Percentiles rank a stretch among this genome's conserved stretches.
phyloP scores from a whole-genome alignment of 1,140 invertebrate species.

The Heliconius nattereri region DNA sequence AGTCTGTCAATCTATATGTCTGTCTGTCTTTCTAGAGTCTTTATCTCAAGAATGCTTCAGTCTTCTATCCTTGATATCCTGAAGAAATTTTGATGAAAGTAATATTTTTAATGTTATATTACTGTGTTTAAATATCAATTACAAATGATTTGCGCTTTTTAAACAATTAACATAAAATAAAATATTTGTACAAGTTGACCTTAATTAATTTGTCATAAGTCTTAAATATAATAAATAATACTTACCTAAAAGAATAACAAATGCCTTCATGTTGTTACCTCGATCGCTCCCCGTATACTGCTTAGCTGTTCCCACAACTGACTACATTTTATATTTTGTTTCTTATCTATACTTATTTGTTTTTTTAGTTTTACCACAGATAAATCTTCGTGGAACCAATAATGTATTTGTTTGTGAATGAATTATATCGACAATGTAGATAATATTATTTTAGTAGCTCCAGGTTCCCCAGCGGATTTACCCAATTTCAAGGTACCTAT shows the following conservation, averaged over 20 bases:
- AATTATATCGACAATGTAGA: background rate
- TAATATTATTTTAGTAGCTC: too few relatives aligned
- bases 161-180: background rate
- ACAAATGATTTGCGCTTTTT: too few relatives aligned
- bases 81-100: too few relatives aligned
- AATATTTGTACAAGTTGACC: background rate
- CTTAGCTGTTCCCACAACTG: background rate
- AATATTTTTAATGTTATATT: too few relatives aligned
- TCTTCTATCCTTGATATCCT: too few relatives aligned
- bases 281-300: background rate
- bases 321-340: background rate
- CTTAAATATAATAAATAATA: background rate
- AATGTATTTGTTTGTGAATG: background rate
- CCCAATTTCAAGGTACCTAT: too few relatives aligned
- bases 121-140: too few relatives aligned
- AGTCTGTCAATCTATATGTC: too few relatives aligned
- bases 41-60: too few relatives aligned
- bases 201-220: background rate
- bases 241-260: background rate
- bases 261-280: background rate
- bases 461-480: too few relatives aligned
- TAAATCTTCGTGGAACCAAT: background rate
- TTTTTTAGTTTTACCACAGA: constrained; percentile 3
- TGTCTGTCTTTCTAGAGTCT: too few relatives aligned
- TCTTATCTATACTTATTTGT: background rate